Evolutionary conservation across 2,888 invertebrate species (phyloP).

Genomic region (Megalurothrips usitatus): DNA sequence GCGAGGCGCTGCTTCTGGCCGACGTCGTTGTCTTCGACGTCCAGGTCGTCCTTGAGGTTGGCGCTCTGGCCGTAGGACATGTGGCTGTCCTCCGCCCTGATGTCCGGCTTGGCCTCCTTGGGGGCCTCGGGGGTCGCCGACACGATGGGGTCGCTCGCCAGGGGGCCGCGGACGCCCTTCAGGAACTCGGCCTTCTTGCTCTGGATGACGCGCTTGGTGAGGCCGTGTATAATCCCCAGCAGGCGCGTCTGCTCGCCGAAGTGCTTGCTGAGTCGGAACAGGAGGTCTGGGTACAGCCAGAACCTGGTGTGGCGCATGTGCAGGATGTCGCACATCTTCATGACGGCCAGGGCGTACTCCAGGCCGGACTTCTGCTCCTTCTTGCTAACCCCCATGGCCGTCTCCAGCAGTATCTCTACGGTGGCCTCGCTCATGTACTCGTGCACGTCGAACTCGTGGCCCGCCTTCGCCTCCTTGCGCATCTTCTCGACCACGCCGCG

Average conservation of each 20-base stretch:
- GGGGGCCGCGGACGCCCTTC: too few relatives aligned
- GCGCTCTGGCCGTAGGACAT: conserved; percentile 63
- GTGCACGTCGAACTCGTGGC: conserved; percentile 50
- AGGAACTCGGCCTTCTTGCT: too few relatives aligned
- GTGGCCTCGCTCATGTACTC: conserved; percentile 51
- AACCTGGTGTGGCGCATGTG: conserved; percentile 28
- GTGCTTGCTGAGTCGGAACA: conserved; percentile 18
- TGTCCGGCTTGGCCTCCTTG: too few relatives aligned
- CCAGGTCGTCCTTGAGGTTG: conserved; percentile 73
- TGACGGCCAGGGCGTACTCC: conserved; percentile 30
- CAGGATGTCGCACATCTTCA: conserved; percentile 31
- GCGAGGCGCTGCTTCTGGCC: conserved; percentile 79
- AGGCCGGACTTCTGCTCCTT: conserved; percentile 4
- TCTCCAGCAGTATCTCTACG: conserved; percentile 48
- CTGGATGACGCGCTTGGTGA: background rate
- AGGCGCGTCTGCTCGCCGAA: conserved; percentile 6
- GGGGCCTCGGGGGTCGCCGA: too few relatives aligned
- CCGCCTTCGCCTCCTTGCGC: conserved; percentile 42
- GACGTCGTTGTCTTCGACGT: conserved; percentile 76
- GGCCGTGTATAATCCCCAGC: conserved; percentile 28
- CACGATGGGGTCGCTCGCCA: too few relatives aligned
- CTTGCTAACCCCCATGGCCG: conserved; percentile 29
- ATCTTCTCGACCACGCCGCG: conserved; percentile 46
- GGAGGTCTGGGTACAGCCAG: conserved; percentile 18
- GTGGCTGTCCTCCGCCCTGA: too few relatives aligned